Conservation (phyloP, 2,797 vertebrate species). For the Protonibea diacanthus region DNA sequence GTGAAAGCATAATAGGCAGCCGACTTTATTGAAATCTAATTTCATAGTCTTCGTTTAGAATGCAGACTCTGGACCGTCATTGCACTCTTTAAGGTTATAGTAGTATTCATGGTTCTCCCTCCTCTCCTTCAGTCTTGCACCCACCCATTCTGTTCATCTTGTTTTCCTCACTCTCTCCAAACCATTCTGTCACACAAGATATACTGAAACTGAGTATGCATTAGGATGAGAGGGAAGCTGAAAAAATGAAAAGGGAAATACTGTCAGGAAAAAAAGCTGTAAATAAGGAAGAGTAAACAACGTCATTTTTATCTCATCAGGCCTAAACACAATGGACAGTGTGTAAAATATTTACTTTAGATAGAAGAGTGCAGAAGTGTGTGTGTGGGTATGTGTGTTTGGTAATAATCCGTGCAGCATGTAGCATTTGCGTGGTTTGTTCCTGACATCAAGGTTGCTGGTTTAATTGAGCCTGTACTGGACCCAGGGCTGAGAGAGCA, state of each 20-base stretch:
- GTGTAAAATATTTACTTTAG: constrained; percentile 39
- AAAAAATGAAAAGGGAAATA: constrained; percentile 33
- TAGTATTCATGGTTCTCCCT: constrained; percentile 16
- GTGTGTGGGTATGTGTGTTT: constrained; percentile 39
- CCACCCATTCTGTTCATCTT: constrained; percentile 19
- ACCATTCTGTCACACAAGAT: constrained; percentile 59
- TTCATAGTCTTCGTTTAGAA: neutral
- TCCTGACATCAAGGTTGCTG: constrained; percentile 82
- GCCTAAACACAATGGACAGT: constrained; percentile 46
- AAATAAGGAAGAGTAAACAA: constrained; percentile 48
- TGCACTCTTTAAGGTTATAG: neutral
- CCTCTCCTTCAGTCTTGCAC: constrained; percentile 12
- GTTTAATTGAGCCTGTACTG: constrained; percentile 81
- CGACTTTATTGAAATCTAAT: neutral
- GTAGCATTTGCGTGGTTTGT: constrained; percentile 68
- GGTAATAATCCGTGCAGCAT: constrained; percentile 64
- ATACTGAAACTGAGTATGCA: constrained; percentile 61
- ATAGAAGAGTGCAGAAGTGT: constrained; percentile 20
- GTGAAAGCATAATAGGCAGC: neutral
- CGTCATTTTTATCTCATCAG: constrained; percentile 42
- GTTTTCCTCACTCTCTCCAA: constrained; percentile 47
- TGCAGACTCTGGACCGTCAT: neutral
- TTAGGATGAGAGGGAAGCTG: constrained; percentile 61
- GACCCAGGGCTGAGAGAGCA: constrained; percentile 73
- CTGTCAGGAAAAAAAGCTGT: constrained; percentile 33